Evolutionary conservation across 2,113 vertebrate genomes (phyloP), one percentile per base, ranked within the genome.

Genomic region (Panthera uncia): DNA sequence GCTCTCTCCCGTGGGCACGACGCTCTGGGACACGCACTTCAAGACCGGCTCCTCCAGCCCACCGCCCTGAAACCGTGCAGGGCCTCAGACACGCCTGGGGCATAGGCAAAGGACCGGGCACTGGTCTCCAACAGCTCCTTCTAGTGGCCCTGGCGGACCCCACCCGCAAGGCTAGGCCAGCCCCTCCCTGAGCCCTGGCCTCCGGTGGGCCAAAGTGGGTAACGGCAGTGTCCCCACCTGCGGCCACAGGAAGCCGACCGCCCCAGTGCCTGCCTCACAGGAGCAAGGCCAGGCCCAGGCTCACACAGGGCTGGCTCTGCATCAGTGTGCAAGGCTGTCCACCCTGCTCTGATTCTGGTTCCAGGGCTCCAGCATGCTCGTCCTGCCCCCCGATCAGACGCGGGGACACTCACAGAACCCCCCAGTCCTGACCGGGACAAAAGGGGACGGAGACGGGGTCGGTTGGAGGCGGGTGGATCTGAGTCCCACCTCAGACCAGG

Each of bases 41-140:
- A 16, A 83, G 69, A 50, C 65, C 63, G 12, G 50, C 14, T 41
- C 45, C 55, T 63, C 87, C 18, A 6, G 33, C 21, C 48, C 65
- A 50, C 13, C 0, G 0, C 10, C 33, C 57, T 4, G 9, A 36
- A 11, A 41, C 38, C 2, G 0, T 13, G 33, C 86, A 33, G 33
- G 41, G 66, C 29, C 4, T 5, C 4, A 38, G 48, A n/a, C 4
- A 48, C 14, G 3, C 38, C 29, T 3, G 1, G 57, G 48, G 33
- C 1, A 19, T 5, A 15, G 29, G 57, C 18, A 45, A 29, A 41
- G 29, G 6, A 52, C 74, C 1, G 11, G 52, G 16, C 31, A 33
- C 41, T 50, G 71, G 23, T 65, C 33, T 80, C 71, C 21, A 36
- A 13, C 13, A 85, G 82, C 29, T 52, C 50, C 82, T 50, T 52